Evolutionary conservation across 2,797 vertebrate genomes (phyloP).

Genomic region (Gastrophryne carolinensis): DNA sequence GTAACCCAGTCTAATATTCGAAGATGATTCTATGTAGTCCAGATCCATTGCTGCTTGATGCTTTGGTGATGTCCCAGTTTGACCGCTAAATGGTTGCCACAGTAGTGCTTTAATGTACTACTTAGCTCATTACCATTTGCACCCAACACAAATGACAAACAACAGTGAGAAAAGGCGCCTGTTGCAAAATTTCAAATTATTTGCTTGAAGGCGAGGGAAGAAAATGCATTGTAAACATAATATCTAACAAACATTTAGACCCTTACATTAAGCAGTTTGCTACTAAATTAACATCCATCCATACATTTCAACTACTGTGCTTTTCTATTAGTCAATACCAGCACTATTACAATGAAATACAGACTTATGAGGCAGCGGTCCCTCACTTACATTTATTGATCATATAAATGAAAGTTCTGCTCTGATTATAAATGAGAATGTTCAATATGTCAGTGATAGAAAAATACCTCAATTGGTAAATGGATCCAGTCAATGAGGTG

Average conservation of each 20-base stretch:
- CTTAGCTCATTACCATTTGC: too few species aligned
- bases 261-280: background rate
- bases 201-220: too few species aligned
- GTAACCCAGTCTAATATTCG: too few species aligned
- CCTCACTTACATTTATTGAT: constrained; percentile 45
- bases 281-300: background rate
- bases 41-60: too few species aligned
- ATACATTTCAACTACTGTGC: constrained; percentile 14
- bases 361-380: constrained; percentile 38
- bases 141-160: too few species aligned
- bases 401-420: constrained; percentile 44
- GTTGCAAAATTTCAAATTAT: too few species aligned
- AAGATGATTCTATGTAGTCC: too few species aligned
- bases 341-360: constrained; percentile 20
- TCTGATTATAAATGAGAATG: constrained; percentile 49
- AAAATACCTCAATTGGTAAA: constrained; percentile 52
- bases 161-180: too few species aligned
- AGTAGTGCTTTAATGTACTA: too few species aligned
- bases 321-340: constrained; percentile 32
- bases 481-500: constrained; percentile 49
- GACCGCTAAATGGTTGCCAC: too few species aligned
- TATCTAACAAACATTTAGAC: background rate
- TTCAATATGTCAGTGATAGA: constrained; percentile 48
- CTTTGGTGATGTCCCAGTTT: too few species aligned
- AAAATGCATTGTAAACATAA: too few species aligned